Evolutionary conservation across 2,797 vertebrate species (phyloP).

Genomic region (Aselliscus stoliczkanus): DNA sequence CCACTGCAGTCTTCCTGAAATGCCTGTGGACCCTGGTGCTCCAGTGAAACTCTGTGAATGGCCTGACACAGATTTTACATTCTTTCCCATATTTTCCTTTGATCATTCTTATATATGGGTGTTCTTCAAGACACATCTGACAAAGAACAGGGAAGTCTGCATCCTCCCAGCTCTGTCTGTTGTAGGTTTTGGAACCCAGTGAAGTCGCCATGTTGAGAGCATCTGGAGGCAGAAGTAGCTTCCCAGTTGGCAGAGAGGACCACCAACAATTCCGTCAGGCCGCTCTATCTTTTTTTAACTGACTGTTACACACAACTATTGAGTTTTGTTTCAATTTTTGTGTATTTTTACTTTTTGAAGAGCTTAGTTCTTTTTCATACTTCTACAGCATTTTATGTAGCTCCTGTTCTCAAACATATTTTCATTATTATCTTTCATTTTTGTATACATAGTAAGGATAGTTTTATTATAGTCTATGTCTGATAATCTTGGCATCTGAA

Average conservation of each 20-base stretch:
- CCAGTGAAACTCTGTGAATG: constrained; percentile 98
- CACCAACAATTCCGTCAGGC: too few species aligned
- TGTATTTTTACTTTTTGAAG: neutral
- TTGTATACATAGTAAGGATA: neutral
- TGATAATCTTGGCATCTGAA: neutral
- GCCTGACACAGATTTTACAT: constrained; percentile 89
- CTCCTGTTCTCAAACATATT: neutral
- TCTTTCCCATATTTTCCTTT: neutral
- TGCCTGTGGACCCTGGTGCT: constrained; percentile 97
- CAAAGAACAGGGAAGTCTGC: constrained; percentile 98
- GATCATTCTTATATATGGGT: constrained; percentile 95
- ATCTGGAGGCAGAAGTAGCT: constrained; percentile 42
- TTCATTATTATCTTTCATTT: neutral
- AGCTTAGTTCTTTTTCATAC: neutral
- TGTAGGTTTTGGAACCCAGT: constrained; percentile 96
- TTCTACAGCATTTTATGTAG: neutral
- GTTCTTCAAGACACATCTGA: constrained; percentile 98
- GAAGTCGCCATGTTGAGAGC: constrained; percentile 92
- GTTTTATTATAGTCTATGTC: neutral
- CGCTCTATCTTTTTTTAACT: neutral
- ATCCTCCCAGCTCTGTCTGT: constrained; percentile 98
- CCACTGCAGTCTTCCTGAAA: constrained; percentile 99
- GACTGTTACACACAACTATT: neutral
- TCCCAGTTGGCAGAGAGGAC: neutral
- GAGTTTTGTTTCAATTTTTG: neutral